Base-by-base conservation (phyloP, 2,888 invertebrate genomes). In the Fragum sueziense region DNA sequence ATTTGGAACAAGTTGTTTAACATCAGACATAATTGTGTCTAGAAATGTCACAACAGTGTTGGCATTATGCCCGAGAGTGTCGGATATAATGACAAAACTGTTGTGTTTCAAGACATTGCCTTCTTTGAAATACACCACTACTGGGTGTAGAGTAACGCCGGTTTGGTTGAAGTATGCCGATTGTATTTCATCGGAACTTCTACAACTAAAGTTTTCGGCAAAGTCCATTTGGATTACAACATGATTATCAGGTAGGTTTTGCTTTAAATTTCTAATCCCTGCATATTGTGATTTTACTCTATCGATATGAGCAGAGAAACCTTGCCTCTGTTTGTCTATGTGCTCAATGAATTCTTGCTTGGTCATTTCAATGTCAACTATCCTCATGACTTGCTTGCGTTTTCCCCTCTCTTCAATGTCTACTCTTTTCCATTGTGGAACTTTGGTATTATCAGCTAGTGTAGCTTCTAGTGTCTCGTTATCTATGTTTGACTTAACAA, bases 171-270 rank as follows among this genome's bases (percentile, higher is more conserved):
- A 83, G 65, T 82, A 74, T 7, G 81, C 78, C 0, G 59, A 52
- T 67, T 82, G 78, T 29, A 83, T 70, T 70, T 82, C 80, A 20
- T 82, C 74, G 22, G 31, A 27, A 22, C 59, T 37, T 27, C 62
- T 22, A 61, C 80, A 83, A n/a, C 65, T 27, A 62, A 67, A 83
- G 62, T 82, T 83, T 57, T 82, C 79, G 1, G 80, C 80, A 68
- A 85, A 83, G 27, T 86, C 85, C 80, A 86, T 79, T 11, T 83
- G 82, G 14, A 85, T 17, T 17, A 85, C 25, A 14, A 78, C 52
- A 29, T 85, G 71, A 29, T 77, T 51, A 9, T 62, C 74, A 17
- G 74, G 73, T 27, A 82, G 67, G 61, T 76, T 75, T 67, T 82
- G 47, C 67, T 84, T 79, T 7, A 82, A 51, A 14, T 52, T 27